phyloP scores from a whole-genome alignment of 64 coral and sea anemone species.

The Acropora yongei region DNA sequence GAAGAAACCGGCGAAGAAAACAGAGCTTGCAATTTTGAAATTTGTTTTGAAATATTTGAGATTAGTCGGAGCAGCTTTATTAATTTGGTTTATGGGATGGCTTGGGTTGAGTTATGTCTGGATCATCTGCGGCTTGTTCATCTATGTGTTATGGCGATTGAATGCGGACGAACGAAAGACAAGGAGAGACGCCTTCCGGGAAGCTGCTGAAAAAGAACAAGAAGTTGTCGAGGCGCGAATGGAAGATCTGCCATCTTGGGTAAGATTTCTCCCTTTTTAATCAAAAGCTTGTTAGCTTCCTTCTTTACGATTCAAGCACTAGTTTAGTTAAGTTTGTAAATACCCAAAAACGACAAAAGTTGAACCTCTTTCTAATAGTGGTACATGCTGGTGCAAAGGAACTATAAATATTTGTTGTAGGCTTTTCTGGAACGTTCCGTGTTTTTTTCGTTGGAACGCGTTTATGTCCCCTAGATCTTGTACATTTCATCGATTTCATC shows the following conservation, averaged over 20 bases:
- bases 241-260: slow-evolving; percentile 92
- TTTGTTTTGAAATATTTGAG: slow-evolving; percentile 94
- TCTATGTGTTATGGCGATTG: slow-evolving; percentile 83
- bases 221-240: slow-evolving; percentile 76
- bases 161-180: slow-evolving; percentile 82
- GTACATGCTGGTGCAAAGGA: too few relatives aligned
- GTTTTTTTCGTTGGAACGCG: background rate
- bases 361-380: background rate
- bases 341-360: too few relatives aligned
- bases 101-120: slow-evolving; percentile 93
- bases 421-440: background rate
- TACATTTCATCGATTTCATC: background rate
- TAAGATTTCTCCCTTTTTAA: slow-evolving; percentile 19
- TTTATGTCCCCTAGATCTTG: background rate
- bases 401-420: background rate
- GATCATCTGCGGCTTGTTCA: slow-evolving; percentile 75
- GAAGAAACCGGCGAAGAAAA: slow-evolving; percentile 56
- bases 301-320: background rate
- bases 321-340: background rate
- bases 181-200: slow-evolving; percentile 74
- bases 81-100: slow-evolving; percentile 98
- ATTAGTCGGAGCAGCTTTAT: slow-evolving; percentile 78
- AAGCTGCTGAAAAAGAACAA: slow-evolving; percentile 72
- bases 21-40: slow-evolving; percentile 78
- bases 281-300: background rate